Evolutionary conservation across 2,797 vertebrate species (phyloP).

Genomic region (Catamblyrhynchus diadema): DNA sequence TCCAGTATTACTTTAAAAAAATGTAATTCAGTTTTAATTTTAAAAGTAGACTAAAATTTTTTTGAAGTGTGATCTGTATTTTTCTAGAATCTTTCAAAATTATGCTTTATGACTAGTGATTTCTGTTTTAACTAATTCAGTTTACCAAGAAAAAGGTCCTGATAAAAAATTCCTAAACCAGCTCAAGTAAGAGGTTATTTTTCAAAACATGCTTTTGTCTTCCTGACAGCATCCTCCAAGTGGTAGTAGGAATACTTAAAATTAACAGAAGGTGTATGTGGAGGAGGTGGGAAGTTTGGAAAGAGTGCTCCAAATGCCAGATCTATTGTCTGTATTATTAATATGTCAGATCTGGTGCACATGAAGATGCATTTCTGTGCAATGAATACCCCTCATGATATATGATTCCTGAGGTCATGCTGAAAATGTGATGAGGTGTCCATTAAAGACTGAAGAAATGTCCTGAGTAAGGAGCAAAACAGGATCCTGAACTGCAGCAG

Average conservation of each 20-base stretch:
- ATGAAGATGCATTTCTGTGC: not conserved
- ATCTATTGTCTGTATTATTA: slow-evolving; percentile 8
- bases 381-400: not conserved
- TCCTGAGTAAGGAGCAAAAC: not conserved
- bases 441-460: not conserved
- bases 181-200: not conserved
- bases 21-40: not conserved
- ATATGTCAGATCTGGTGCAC: not conserved
- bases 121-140: not conserved
- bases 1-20: not conserved
- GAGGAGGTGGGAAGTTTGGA: slow-evolving; percentile 27
- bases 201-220: slow-evolving; percentile 17
- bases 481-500: not conserved
- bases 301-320: slow-evolving; percentile 2
- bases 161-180: not conserved
- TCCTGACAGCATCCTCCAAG: slow-evolving; percentile 1
- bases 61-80: not conserved
- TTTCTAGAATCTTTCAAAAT: not conserved
- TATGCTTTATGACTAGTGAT: not conserved
- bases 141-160: not conserved
- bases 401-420: accelerated
- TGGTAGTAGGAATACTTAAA: not conserved
- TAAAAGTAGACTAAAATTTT: not conserved
- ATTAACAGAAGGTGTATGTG: not conserved
- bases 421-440: not conserved